Evolutionary conservation across 1,140 invertebrate species (phyloP), one percentile per base, ranked within the genome.

Genomic region (Macrosteles quadrilineatus): DNA sequence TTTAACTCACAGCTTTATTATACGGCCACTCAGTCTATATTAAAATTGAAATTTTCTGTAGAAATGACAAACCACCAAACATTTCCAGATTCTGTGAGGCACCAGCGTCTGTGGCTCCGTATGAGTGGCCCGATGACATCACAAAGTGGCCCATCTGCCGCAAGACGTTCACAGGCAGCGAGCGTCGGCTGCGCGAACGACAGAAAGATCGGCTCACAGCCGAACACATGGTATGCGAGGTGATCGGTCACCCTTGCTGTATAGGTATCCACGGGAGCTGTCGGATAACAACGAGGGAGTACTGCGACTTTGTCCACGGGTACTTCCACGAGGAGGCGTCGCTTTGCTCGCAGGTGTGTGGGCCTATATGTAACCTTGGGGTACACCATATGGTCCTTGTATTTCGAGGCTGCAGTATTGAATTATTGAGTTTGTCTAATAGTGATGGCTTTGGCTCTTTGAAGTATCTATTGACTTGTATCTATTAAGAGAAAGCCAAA

Each of bases 41-140:
- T n/a, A n/a, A n/a, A n/a, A n/a, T n/a, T n/a, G n/a, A n/a, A n/a
- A n/a, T n/a, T n/a, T n/a, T n/a, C n/a, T n/a, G n/a, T n/a, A n/a
- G n/a, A n/a, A n/a, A n/a, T n/a, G n/a, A n/a, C n/a, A n/a, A n/a
- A n/a, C n/a, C n/a, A n/a, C n/a, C n/a, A n/a, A n/a, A n/a, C n/a
- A n/a, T n/a, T n/a, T n/a, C n/a, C n/a, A 94, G 92, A 78, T 98
- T 94, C 81, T 99, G 98, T 80, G 91, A 94, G 82, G 94, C 96
- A 9, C 97, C 97, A 19, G 91, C 94, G 0, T 98, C 96, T 36
- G 89, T 96, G 75, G 92, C 93, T 14, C 96, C 96, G 0, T 96
- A 96, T 81, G 92, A 96, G 79, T 99, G 98, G 98, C 94, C 95
- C 9, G 95, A 98, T 76, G 96, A 99, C 77, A 98, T 99, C 73